phyloP scores from a whole-genome alignment of 2,797 vertebrate genomes.

The Mus spretus region DNA sequence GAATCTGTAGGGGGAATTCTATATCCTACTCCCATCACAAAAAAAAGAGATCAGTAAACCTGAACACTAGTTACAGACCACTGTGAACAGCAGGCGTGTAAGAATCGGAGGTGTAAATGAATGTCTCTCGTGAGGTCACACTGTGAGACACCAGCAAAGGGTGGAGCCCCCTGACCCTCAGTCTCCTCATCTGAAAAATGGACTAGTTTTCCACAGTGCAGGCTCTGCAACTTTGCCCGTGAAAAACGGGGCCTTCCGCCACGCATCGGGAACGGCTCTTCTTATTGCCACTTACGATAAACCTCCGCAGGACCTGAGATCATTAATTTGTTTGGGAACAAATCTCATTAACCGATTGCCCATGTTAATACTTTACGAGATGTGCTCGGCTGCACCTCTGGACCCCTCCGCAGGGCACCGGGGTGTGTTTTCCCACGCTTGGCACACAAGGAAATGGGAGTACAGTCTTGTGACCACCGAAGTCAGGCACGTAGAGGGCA shows the following conservation, averaged over 20 bases:
- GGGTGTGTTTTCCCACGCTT: not conserved
- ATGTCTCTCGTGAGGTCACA: not conserved
- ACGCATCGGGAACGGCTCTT: not conserved
- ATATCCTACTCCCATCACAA: not conserved
- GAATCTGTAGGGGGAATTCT: not conserved
- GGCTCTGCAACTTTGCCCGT: not conserved
- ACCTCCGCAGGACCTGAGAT: conserved; percentile 40
- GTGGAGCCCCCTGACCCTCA: not conserved
- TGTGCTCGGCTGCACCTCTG: not conserved
- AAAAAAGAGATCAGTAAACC: not conserved
- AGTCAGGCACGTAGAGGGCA: not conserved
- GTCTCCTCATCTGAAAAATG: conserved; percentile 14
- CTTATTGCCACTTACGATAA: conserved; percentile 56
- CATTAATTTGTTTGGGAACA: conserved; percentile 58
- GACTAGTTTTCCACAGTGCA: not conserved
- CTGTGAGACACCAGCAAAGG: not conserved
- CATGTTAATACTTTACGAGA: conserved; percentile 23
- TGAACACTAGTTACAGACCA: not conserved
- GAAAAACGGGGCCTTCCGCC: not conserved
- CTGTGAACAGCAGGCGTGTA: fast-evolving
- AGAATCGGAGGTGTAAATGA: not conserved
- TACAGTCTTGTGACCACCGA: not conserved
- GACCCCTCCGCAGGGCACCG: not conserved
- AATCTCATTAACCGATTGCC: conserved; percentile 65
- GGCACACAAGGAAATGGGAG: not conserved